Percentiles rank a stretch among this genome's conserved stretches.
These are phyloP conservation scores for Chrosomus eos DNA, from an alignment of 2,797 vertebrate genomes.

Conservation along the genomic window DNA sequence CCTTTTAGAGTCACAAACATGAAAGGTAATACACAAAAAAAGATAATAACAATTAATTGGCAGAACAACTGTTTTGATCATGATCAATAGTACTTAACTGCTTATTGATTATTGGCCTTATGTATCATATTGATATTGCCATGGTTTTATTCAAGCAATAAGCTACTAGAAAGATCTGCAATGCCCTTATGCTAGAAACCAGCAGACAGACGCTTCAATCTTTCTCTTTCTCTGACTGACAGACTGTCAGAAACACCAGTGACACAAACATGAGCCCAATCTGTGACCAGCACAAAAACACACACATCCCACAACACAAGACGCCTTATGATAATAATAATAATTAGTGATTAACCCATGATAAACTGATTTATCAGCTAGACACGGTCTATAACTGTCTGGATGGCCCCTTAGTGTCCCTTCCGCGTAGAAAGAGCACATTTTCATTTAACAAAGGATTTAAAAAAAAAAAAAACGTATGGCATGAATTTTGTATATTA, in stretches of 20 bases:
- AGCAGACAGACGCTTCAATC: neutral
- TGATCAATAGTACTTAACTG: too few relatives aligned
- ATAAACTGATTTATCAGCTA: neutral
- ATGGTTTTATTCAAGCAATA: neutral
- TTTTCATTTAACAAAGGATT: neutral
- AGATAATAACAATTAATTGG: neutral
- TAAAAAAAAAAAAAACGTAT: neutral
- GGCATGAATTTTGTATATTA: neutral
- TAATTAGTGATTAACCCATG: neutral
- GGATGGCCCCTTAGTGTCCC: neutral
- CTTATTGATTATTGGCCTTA: neutral
- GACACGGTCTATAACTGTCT: neutral
- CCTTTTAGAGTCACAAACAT: too few relatives aligned
- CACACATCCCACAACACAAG: neutral
- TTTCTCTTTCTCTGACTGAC: neutral
- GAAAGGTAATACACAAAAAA: too few relatives aligned
- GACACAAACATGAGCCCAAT: slow-evolving; percentile 2
- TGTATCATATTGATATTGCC: neutral
- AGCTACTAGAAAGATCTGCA: neutral
- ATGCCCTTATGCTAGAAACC: neutral
- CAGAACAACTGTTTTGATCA: neutral
- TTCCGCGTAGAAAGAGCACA: neutral
- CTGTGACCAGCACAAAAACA: slow-evolving; percentile 11
- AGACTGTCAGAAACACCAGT: slow-evolving; percentile 13
- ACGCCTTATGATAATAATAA: neutral